Percentiles rank a stretch among this genome's conserved stretches.
Conservation (phyloP, 2,888 invertebrate genomes). For the Ctena decussata region DNA sequence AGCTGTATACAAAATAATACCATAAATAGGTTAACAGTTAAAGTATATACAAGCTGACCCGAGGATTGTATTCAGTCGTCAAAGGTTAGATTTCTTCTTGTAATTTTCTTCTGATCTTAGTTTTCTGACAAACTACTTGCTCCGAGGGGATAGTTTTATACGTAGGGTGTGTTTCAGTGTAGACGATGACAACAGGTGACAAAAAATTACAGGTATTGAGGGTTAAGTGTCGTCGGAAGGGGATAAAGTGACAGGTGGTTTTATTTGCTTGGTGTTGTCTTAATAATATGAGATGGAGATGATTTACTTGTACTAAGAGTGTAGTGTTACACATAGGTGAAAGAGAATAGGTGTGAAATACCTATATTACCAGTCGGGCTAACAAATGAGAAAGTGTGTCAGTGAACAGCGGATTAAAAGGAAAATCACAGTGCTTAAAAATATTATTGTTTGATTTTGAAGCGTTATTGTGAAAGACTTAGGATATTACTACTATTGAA, state of each 20-base stretch:
- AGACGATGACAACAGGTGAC: not conserved
- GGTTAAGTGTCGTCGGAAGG: not conserved
- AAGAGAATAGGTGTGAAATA: not conserved
- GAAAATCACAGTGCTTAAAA: not conserved
- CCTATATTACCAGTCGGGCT: not conserved
- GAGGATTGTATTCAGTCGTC: not conserved
- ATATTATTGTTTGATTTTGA: constrained; percentile 3
- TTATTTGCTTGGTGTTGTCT: not conserved
- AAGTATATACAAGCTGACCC: not conserved
- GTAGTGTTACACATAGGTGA: not conserved
- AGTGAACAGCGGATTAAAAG: not conserved
- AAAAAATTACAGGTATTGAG: not conserved
- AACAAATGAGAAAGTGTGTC: not conserved
- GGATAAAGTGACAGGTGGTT: not conserved
- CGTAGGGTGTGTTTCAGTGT: constrained; percentile 3
- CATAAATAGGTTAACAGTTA: not conserved
- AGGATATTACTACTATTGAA: not conserved
- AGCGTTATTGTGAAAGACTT: not conserved
- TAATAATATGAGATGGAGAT: not conserved
- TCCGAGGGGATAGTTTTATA: not conserved
- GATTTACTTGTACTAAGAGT: too few relatives aligned
- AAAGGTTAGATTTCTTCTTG: not conserved
- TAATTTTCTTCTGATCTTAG: not conserved
- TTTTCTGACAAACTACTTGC: constrained; percentile 4
- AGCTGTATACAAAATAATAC: constrained; percentile 1